Evolutionary conservation across 2,888 invertebrate genomes (phyloP).

Genomic region (Eudemis profundana): DNA sequence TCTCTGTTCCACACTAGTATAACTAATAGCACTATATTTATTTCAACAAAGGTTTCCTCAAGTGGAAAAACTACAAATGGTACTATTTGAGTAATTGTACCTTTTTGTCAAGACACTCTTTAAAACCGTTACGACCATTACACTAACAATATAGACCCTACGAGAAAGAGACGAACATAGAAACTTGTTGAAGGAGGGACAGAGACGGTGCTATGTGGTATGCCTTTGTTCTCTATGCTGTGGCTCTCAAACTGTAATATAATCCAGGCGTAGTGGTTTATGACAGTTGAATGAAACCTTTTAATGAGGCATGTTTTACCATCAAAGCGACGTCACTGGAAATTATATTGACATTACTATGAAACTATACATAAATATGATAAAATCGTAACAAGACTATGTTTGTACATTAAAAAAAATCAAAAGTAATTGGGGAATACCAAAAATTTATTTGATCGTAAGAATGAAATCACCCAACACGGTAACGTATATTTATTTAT

Average conservation of each 20-base stretch:
- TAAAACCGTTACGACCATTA: slow-evolving; percentile 34
- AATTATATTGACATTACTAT: too few species aligned
- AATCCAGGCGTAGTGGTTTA: not conserved
- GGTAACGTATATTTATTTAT: too few species aligned
- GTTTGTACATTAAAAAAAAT: too few species aligned
- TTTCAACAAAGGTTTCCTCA: slow-evolving; percentile 25
- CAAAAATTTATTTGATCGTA: too few species aligned
- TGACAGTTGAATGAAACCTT: too few species aligned
- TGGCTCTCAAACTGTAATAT: slow-evolving; percentile 27
- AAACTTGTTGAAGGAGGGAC: slow-evolving; percentile 16
- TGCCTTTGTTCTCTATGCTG: slow-evolving; percentile 28
- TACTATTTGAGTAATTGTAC: slow-evolving; percentile 39
- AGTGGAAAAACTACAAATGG: slow-evolving; percentile 30
- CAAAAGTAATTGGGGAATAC: too few species aligned
- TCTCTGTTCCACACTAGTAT: not conserved
- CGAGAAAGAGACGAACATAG: slow-evolving; percentile 34
- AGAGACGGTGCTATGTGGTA: slow-evolving; percentile 25
- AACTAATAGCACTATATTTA: slow-evolving; percentile 23
- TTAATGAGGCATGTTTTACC: too few species aligned
- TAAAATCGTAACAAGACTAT: too few species aligned
- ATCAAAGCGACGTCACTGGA: too few species aligned
- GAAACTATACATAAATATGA: too few species aligned
- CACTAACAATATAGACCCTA: slow-evolving; percentile 31
- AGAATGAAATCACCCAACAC: too few species aligned
- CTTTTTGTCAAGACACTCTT: slow-evolving; percentile 30